Percentiles rank a stretch among this genome's conserved stretches.
These are phyloP conservation scores for Thermophis baileyi DNA, from an alignment of 2,113 vertebrate genomes.

Conservation along the genomic window DNA sequence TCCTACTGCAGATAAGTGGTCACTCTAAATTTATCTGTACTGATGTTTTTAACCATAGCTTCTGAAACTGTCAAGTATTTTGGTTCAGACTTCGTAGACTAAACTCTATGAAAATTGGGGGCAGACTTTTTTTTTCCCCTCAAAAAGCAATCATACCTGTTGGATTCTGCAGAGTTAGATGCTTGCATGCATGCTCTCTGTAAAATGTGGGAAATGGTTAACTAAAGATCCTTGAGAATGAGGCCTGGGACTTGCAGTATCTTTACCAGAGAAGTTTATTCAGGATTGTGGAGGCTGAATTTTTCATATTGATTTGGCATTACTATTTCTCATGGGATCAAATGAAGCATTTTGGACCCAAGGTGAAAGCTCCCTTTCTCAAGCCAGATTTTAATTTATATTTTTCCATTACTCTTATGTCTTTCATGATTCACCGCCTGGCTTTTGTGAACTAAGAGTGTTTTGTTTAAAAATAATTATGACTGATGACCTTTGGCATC, in stretches of 20 bases:
- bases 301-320: not conserved
- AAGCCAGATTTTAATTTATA: not conserved
- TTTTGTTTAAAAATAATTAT: slow-evolving; percentile 1
- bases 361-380: not conserved
- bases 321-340: not conserved
- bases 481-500: not conserved
- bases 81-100: not conserved
- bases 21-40: not conserved
- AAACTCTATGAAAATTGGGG: not conserved
- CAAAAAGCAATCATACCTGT: not conserved
- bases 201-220: not conserved
- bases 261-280: not conserved
- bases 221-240: not conserved
- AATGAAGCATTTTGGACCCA: not conserved
- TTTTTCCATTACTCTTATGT: not conserved
- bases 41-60: not conserved
- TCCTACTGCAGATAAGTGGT: not conserved
- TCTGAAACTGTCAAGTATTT: not conserved
- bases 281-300: not conserved
- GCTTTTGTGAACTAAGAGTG: not conserved
- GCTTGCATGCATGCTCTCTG: not conserved
- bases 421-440: not conserved
- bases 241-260: not conserved
- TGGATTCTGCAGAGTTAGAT: not conserved
- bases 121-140: not conserved